Conservation (phyloP, 2,888 invertebrate species). For the Buathra laborator region DNA sequence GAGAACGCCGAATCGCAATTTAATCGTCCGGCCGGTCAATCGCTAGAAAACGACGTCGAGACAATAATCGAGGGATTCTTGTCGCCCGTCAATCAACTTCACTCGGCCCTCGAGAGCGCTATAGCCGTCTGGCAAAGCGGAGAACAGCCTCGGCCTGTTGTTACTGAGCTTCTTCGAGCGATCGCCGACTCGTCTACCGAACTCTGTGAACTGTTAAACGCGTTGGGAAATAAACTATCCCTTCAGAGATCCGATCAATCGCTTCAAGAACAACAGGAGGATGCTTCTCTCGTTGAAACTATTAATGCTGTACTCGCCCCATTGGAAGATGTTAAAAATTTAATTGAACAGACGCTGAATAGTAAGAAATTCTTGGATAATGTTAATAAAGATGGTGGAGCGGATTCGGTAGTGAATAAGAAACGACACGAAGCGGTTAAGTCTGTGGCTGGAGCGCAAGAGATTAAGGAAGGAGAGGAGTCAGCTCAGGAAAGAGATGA, state of each 20-base stretch:
- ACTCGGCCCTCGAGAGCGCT: conserved; percentile 74
- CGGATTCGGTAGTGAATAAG: background rate
- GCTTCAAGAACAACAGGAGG: conserved; percentile 71
- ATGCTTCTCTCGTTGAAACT: conserved; percentile 80
- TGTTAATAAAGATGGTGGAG: background rate
- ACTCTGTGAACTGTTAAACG: conserved; percentile 74
- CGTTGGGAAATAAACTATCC: conserved; percentile 76
- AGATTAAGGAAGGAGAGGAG: conserved; percentile 37
- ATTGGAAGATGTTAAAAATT: conserved; percentile 75
- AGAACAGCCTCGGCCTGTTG: conserved; percentile 49
- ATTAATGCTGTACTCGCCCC: conserved; percentile 79
- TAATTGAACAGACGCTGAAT: conserved; percentile 68
- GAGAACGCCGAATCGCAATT: conserved; percentile 78
- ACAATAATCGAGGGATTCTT: conserved; percentile 82
- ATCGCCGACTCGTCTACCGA: conserved; percentile 76
- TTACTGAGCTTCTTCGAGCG: conserved; percentile 72
- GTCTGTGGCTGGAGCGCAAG: conserved; percentile 69
- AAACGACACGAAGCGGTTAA: conserved; percentile 73
- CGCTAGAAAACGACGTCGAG: conserved; percentile 79
- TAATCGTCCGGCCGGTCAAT: conserved; percentile 74
- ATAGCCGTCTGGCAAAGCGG: conserved; percentile 72
- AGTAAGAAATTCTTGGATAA: conserved; percentile 41
- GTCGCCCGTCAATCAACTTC: conserved; percentile 80
- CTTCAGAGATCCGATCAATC: conserved; percentile 70
- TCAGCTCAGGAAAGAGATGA: conserved; percentile 36